phyloP scores from a whole-genome alignment of 2,113 vertebrate species.

The Ammodytes marinus region DNA sequence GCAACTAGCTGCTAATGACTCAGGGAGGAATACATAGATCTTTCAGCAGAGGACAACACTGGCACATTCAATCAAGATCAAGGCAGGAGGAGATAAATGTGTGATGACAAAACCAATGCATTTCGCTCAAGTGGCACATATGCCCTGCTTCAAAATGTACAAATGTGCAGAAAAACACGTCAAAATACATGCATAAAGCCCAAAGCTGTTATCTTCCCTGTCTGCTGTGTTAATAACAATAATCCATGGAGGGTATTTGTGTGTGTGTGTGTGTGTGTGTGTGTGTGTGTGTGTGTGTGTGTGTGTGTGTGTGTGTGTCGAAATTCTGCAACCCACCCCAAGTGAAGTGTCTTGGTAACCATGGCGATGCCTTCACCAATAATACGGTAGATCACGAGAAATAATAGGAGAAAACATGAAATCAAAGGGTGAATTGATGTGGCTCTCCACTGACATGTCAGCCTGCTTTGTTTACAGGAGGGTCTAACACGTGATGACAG shows the following conservation, averaged over 20 bases:
- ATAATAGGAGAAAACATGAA: background rate
- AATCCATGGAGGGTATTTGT: conserved; percentile 17
- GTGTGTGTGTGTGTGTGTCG: conserved; percentile 32
- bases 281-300: background rate
- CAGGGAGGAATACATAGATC: conserved; percentile 73
- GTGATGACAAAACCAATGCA: conserved; percentile 34
- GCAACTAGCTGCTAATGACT: conserved; percentile 78
- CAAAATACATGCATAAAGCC: conserved; percentile 14
- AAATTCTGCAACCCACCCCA: conserved; percentile 43
- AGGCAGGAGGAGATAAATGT: conserved; percentile 64
- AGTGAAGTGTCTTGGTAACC: conserved; percentile 65
- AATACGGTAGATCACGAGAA: conserved; percentile 9
- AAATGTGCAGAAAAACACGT: background rate
- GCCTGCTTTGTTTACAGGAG: conserved; percentile 37
- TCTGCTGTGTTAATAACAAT: conserved; percentile 30
- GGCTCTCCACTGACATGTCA: conserved; percentile 44
- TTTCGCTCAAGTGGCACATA: conserved; percentile 24
- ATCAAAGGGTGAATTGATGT: conserved; percentile 25
- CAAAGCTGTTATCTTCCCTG: background rate
- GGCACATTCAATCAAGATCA: conserved; percentile 71
- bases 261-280: conserved; percentile 21
- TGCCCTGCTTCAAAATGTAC: conserved; percentile 7
- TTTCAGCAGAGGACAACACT: conserved; percentile 68
- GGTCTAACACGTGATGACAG: conserved; percentile 43
- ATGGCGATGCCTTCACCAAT: conserved; percentile 54